phyloP scores from a whole-genome alignment of 2,888 invertebrate species.

The Lithosia quadra region DNA sequence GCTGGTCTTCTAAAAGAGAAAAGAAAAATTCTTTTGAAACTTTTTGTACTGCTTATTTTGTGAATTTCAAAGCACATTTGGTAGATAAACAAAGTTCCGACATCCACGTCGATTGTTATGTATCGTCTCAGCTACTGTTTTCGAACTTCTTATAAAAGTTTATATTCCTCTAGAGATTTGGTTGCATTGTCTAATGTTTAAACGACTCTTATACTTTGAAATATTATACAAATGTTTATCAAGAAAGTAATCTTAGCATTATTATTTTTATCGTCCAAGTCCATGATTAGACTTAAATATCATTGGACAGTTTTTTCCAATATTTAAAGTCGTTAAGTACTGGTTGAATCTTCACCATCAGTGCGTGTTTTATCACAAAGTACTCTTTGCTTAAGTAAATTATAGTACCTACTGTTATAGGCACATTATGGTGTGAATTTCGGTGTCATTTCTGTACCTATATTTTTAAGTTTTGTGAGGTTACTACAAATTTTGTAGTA shows the following conservation, averaged over 20 bases:
- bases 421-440: no score
- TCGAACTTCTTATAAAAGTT: constrained; percentile 9
- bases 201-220: not conserved
- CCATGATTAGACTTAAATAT: no score
- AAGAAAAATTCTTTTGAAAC: constrained; percentile 39
- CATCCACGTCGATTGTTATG: constrained; percentile 42
- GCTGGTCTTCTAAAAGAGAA: constrained; percentile 19
- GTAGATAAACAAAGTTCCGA: constrained; percentile 46
- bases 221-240: not conserved
- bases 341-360: no score
- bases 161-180: constrained; percentile 7
- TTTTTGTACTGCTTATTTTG: constrained; percentile 32
- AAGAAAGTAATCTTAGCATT: no score
- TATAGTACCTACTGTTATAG: no score
- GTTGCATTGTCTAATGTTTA: not conserved
- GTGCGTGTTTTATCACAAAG: no score
- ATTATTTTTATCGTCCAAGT: no score
- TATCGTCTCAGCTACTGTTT: constrained; percentile 18
- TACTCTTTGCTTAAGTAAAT: no score
- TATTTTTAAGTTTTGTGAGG: no score
- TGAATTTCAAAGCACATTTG: constrained; percentile 36
- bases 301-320: no score
- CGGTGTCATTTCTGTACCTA: no score
- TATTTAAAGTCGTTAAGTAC: no score
- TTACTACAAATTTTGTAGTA: not conserved